Percentiles rank a stretch among this genome's conserved stretches.
phyloP scores from a whole-genome alignment of 1,140 invertebrate genomes.

The Eufriesea mexicana region DNA sequence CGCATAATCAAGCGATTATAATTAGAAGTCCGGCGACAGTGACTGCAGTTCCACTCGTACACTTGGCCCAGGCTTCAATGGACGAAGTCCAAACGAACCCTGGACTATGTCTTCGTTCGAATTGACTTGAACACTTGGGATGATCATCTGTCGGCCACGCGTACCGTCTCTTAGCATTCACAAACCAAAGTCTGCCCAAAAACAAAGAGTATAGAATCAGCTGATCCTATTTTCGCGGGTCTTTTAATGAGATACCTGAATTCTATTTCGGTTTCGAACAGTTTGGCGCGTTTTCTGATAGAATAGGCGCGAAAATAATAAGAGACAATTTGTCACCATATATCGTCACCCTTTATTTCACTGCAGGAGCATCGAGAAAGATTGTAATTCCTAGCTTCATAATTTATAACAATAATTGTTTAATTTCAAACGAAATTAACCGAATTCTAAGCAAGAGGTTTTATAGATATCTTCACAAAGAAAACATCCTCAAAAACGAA shows the following conservation, averaged over 20 bases:
- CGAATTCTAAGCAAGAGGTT: too few species aligned
- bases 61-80: constrained; percentile 53
- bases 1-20: constrained; percentile 52
- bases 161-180: neutral
- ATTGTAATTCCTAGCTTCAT: neutral
- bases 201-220: neutral
- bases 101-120: constrained; percentile 10
- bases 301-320: neutral
- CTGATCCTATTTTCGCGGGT: neutral
- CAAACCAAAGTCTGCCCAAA: constrained; percentile 21
- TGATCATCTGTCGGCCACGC: constrained; percentile 5
- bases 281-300: neutral
- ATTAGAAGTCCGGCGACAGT: constrained; percentile 46
- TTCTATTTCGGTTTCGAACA: neutral
- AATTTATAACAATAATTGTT: neutral
- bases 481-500: neutral
- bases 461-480: too few species aligned
- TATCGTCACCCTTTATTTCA: too few species aligned
- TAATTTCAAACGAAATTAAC: neutral
- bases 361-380: too few species aligned
- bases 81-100: constrained; percentile 45
- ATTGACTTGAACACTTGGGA: constrained; percentile 48
- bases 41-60: constrained; percentile 28
- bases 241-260: neutral
- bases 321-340: neutral